phyloP scores from a whole-genome alignment of 2,113 vertebrate species.

The Rhinogobius similis region DNA sequence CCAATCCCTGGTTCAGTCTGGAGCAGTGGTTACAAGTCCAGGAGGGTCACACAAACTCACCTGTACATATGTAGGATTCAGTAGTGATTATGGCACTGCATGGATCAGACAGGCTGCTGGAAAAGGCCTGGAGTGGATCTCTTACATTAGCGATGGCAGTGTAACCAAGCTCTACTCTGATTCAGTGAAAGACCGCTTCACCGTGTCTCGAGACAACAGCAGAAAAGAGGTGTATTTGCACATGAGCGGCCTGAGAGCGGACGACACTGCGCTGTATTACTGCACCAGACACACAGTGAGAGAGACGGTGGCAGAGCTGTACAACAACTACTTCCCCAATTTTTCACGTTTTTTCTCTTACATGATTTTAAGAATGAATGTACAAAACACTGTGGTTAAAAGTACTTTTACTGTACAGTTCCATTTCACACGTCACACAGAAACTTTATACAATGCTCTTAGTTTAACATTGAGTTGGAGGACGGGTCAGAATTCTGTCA shows the following conservation, averaged over 20 bases:
- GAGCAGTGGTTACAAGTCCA: neutral
- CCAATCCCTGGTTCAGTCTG: neutral
- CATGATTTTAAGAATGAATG: too few species aligned
- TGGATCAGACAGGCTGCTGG: neutral
- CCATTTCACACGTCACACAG: too few species aligned
- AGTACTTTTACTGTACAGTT: neutral
- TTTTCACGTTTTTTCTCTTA: too few species aligned
- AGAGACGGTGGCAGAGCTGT: neutral
- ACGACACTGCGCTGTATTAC: neutral
- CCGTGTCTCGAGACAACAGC: neutral
- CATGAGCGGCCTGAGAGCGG: neutral
- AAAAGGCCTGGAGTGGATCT: slow-evolving; percentile 5
- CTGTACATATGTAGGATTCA: neutral
- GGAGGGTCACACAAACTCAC: neutral
- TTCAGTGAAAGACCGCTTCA: neutral
- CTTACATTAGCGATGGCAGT: neutral
- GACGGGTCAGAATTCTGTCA: too few species aligned
- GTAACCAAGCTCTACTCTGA: neutral
- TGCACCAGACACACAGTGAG: neutral
- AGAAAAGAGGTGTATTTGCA: neutral
- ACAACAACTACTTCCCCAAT: neutral
- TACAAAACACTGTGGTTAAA: neutral
- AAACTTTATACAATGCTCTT: too few species aligned
- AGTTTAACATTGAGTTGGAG: too few species aligned
- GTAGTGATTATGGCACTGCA: neutral